phyloP scores from a whole-genome alignment of 2,797 vertebrate species.

The Dicrostonyx torquatus region DNA sequence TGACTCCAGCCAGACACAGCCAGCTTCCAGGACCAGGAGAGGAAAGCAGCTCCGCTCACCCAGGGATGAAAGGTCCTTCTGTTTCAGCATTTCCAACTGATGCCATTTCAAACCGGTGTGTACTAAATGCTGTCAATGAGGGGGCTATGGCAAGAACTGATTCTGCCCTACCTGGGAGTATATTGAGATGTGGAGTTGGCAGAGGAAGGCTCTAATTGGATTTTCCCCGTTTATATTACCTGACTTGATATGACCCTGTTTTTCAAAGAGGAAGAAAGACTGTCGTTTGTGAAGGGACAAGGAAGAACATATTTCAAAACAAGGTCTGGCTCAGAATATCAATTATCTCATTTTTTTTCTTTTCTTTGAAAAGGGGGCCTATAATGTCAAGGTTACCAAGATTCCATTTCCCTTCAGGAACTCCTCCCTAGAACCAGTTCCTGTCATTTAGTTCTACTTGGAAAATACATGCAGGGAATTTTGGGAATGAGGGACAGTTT shows the following conservation, averaged over 20 bases:
- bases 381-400: slow-evolving; percentile 57
- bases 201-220: slow-evolving; percentile 51
- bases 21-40: slow-evolving; percentile 66
- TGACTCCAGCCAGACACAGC: slow-evolving; percentile 17
- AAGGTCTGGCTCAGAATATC: slow-evolving; percentile 58
- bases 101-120: slow-evolving; percentile 70
- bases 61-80: slow-evolving; percentile 75
- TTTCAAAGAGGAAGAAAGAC: slow-evolving; percentile 64
- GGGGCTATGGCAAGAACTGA: slow-evolving; percentile 6
- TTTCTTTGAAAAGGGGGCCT: slow-evolving; percentile 47
- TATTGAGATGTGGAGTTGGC: slow-evolving; percentile 30
- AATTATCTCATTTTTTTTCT: slow-evolving; percentile 50
- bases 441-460: slow-evolving; percentile 68
- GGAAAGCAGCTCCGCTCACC: slow-evolving; percentile 11
- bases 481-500: not conserved
- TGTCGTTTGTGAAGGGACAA: slow-evolving; percentile 53
- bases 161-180: not conserved
- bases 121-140: slow-evolving; percentile 51
- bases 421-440: slow-evolving; percentile 57
- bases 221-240: slow-evolving; percentile 52
- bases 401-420: slow-evolving; percentile 59
- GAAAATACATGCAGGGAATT: slow-evolving; percentile 33
- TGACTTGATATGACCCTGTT: slow-evolving; percentile 56
- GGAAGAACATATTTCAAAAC: slow-evolving; percentile 52
- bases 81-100: slow-evolving; percentile 67